phyloP scores from a whole-genome alignment of 2,113 vertebrate genomes.

The Scophthalmus maximus region DNA sequence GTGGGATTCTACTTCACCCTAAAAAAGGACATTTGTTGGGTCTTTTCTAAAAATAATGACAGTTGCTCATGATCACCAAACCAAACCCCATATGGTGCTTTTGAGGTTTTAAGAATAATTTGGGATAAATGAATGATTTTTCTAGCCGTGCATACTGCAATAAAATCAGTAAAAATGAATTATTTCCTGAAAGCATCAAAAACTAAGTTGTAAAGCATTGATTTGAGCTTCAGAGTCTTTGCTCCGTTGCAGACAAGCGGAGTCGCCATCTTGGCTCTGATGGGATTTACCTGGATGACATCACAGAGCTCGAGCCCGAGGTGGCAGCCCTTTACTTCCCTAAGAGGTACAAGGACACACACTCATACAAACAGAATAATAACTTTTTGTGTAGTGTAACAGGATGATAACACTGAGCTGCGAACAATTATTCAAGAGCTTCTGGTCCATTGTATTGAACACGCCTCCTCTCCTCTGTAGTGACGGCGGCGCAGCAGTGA shows the following conservation, averaged over 20 bases:
- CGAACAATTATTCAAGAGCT: background rate
- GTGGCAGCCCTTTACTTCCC: constrained; percentile 97
- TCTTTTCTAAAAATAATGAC: background rate
- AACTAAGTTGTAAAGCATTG: background rate
- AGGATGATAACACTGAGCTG: too few relatives aligned
- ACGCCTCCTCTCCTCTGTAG: constrained; percentile 55
- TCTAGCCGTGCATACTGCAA: too few relatives aligned
- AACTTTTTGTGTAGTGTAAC: background rate
- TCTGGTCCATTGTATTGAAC: background rate
- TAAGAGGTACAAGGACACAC: constrained; percentile 85
- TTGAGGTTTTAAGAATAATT: background rate
- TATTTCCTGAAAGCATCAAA: background rate
- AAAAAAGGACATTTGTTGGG: background rate
- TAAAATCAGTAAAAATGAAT: too few relatives aligned
- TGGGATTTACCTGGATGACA: constrained; percentile 96
- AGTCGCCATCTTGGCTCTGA: constrained; percentile 94
- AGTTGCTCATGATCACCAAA: background rate
- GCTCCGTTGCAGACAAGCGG: constrained; percentile 86
- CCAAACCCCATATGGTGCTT: too few relatives aligned
- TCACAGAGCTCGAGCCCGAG: constrained; percentile 94
- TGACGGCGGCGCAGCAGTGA: constrained; percentile 72
- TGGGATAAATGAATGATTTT: too few relatives aligned
- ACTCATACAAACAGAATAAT: background rate
- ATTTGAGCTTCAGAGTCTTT: background rate
- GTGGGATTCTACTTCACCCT: background rate